A percentile compares a stretch with the other conserved stretches of the same genome.
Conservation (phyloP, 2,888 invertebrate species). For the Neoitamus cyanurus region DNA sequence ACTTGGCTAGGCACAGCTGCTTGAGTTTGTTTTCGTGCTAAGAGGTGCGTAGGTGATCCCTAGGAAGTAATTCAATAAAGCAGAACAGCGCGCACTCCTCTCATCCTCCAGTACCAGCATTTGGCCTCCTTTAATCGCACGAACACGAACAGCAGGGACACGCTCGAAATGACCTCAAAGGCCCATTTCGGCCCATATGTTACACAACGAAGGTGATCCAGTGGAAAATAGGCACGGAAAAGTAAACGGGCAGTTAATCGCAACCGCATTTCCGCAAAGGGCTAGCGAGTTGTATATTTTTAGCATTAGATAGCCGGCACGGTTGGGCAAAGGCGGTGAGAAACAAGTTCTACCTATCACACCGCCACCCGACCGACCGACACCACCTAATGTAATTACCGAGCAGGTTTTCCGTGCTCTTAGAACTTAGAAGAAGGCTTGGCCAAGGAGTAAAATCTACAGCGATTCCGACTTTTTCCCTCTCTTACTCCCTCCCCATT, state of each 20-base stretch:
- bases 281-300: neutral
- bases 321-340: neutral
- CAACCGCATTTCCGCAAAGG: constrained; percentile 2
- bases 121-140: neutral
- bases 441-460: neutral
- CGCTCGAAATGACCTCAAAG: neutral
- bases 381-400: constrained; percentile 23
- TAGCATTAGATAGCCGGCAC: neutral
- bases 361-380: neutral
- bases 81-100: neutral
- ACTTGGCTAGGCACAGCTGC: neutral
- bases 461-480: neutral
- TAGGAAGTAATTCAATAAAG: neutral
- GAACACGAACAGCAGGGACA: neutral
- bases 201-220: neutral
- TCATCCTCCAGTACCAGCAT: neutral
- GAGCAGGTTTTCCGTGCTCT: constrained; percentile 15
- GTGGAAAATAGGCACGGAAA: neutral
- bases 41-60: neutral
- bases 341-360: constrained; percentile 4
- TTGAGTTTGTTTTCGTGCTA: neutral
- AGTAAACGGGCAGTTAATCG: neutral
- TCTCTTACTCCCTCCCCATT: neutral
- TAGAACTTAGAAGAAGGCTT: neutral
- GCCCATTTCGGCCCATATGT: neutral